A percentile compares a stretch with the other conserved stretches of the same genome.
These are phyloP conservation scores for Tetraodon nigroviridis DNA, from an alignment of 2,113 vertebrate species.

Conservation along the genomic window DNA sequence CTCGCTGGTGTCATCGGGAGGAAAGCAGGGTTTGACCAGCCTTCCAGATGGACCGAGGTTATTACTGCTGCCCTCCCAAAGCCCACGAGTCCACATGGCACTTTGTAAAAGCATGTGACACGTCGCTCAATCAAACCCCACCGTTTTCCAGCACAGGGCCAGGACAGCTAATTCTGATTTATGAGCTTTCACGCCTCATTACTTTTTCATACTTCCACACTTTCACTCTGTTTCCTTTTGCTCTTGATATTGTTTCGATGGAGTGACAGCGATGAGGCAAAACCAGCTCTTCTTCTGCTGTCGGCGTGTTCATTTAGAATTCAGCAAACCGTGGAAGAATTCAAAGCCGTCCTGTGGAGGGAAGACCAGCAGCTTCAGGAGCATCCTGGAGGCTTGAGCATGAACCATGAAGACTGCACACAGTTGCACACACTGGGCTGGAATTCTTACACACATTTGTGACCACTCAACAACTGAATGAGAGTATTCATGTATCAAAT, in stretches of 20 bases:
- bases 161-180: slow-evolving; percentile 31
- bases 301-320: slow-evolving; percentile 36
- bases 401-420: not conserved
- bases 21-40: slow-evolving; percentile 5
- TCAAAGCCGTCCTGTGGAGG: not conserved
- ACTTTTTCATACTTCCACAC: slow-evolving; percentile 15
- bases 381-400: slow-evolving; percentile 18
- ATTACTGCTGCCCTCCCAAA: slow-evolving; percentile 1
- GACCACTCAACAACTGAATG: too few species aligned
- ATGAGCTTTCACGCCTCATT: slow-evolving; percentile 34
- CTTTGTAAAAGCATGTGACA: slow-evolving; percentile 19
- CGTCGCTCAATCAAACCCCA: slow-evolving; percentile 18
- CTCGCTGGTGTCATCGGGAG: slow-evolving; percentile 12
- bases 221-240: not conserved
- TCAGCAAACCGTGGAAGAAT: slow-evolving; percentile 13
- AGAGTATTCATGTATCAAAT: too few species aligned
- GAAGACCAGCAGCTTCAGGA: slow-evolving; percentile 32
- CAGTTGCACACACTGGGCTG: slow-evolving; percentile 17
- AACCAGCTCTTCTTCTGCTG: slow-evolving; percentile 16
- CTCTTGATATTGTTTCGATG: slow-evolving; percentile 2
- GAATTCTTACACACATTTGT: not conserved
- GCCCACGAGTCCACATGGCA: not conserved
- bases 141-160: slow-evolving; percentile 1
- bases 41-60: slow-evolving; percentile 11
- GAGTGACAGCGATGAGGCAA: slow-evolving; percentile 5